Percentiles rank a stretch among this genome's conserved stretches.
Conservation (phyloP, 92 coral and sea anemone genomes). For the Muricea muricata region DNA sequence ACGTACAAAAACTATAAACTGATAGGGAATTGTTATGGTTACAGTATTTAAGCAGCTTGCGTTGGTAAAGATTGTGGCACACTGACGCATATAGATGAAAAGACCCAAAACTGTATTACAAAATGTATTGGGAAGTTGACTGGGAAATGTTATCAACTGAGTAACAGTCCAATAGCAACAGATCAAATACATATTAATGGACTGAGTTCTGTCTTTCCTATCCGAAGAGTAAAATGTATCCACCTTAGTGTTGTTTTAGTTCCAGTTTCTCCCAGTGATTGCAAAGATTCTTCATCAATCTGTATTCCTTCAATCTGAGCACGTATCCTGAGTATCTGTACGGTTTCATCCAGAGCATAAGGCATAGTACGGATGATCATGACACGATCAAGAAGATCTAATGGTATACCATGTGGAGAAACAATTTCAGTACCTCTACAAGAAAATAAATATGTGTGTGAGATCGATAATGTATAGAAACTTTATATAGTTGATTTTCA, state of each 20-base stretch:
- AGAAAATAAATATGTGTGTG: not conserved
- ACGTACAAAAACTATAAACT: no score
- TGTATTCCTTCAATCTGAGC: slow-evolving; percentile 97
- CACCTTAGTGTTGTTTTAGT: slow-evolving; percentile 97
- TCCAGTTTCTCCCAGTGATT: slow-evolving; percentile 88
- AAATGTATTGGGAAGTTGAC: no score
- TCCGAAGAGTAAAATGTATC: no score
- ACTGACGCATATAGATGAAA: no score
- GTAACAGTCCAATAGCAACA: no score
- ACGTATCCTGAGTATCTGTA: slow-evolving; percentile 90
- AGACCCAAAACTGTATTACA: no score
- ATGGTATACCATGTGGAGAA: slow-evolving; percentile 98
- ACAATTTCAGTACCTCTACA: slow-evolving; percentile 89
- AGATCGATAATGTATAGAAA: no score
- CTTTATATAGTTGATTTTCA: no score
- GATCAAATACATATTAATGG: no score
- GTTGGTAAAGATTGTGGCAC: no score
- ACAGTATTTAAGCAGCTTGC: not conserved
- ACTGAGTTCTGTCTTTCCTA: no score
- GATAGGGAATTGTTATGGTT: not conserved
- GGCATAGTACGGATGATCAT: slow-evolving; percentile 95
- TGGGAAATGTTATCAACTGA: no score
- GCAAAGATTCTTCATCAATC: slow-evolving; percentile 88
- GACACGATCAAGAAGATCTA: slow-evolving; percentile 96
- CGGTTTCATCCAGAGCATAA: slow-evolving; percentile 94